These are phyloP conservation scores for Guaruba guarouba DNA, from an alignment of 2,113 vertebrate genomes.

Conservation along the genomic window DNA sequence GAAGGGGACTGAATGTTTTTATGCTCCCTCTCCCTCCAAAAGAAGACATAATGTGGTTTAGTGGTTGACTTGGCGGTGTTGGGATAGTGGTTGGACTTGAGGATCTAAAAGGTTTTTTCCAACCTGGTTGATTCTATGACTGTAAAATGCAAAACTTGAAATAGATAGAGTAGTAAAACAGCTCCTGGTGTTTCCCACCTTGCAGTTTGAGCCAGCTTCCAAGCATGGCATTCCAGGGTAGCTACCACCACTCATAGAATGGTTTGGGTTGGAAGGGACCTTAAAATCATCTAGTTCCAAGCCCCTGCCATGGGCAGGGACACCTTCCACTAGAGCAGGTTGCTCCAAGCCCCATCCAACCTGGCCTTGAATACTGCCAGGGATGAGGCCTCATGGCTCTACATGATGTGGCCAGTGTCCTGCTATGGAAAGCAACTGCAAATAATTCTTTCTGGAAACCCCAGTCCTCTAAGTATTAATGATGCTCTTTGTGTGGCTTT, in stretches of 20 bases:
- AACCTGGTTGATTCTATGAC: not conserved
- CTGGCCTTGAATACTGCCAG: not conserved
- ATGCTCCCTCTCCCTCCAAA: fast-evolving
- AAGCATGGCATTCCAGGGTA: not conserved
- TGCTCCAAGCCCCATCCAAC: not conserved
- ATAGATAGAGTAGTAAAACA: fast-evolving
- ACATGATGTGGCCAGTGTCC: not conserved
- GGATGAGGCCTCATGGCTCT: not conserved
- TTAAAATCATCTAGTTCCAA: not conserved
- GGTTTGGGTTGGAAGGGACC: not conserved
- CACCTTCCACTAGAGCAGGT: not conserved
- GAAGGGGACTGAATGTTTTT: not conserved
- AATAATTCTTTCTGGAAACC: not conserved
- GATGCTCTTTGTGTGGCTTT: not conserved
- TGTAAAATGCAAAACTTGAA: not conserved
- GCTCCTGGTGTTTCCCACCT: not conserved
- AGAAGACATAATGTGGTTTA: not conserved
- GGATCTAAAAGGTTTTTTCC: not conserved
- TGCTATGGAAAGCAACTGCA: not conserved
- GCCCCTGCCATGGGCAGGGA: not conserved
- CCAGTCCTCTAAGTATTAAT: not conserved
- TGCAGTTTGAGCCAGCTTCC: not conserved
- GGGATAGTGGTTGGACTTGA: not conserved
- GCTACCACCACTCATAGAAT: not conserved
- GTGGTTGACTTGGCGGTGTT: not conserved